Evolutionary conservation across 2,888 invertebrate species (phyloP), one percentile per base, ranked within the genome.

Genomic region (Apotomis turbidana): DNA sequence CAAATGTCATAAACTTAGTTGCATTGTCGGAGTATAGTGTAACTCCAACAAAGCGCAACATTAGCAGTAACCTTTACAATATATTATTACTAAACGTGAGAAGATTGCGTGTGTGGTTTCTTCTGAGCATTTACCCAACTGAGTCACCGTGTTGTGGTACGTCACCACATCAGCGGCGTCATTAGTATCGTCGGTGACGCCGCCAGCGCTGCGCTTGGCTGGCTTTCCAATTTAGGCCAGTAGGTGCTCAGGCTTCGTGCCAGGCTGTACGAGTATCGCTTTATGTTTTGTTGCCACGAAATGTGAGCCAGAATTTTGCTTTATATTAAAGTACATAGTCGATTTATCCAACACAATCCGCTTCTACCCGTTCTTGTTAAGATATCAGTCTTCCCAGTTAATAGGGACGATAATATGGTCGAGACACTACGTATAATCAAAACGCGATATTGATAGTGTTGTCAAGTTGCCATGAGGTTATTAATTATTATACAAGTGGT

Each of bases 161-260:
- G 62, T 68, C 62, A 68, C n/a, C 62, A 46, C 36, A 51, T 15
- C 15, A 60, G 3, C 44, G 13, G 36, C 44, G 57, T 36, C 58
- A 62, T 44, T 63, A 54, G 58, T 36, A 59, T 68, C 69, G 38
- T 27, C 54, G 59, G 58, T 58, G 68, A 60, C 52, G 64, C 49
- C 27, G 58, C n/a, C 66, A 57, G 49, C 44, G 66, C 27, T 58
- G 38, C 66, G 62, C 61, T 41, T 38, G 55, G 63, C 46, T 64
- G 55, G 41, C 74, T 72, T 69, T 58, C 74, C 49, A 68, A 74
- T 74, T 68, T 61, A 67, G 74, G 74, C 67, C 74, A 74, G 70
- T 74, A 58, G 74, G 70, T 67, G 73, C 41, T 44, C 52, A 67
- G 63, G 57, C 70, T 71, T 57, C 61, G 74, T 74, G 74, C 71